Evolutionary conservation across 1,140 invertebrate species (phyloP), one percentile per base, ranked within the genome.

Genomic region (Brachystomella parvula): DNA sequence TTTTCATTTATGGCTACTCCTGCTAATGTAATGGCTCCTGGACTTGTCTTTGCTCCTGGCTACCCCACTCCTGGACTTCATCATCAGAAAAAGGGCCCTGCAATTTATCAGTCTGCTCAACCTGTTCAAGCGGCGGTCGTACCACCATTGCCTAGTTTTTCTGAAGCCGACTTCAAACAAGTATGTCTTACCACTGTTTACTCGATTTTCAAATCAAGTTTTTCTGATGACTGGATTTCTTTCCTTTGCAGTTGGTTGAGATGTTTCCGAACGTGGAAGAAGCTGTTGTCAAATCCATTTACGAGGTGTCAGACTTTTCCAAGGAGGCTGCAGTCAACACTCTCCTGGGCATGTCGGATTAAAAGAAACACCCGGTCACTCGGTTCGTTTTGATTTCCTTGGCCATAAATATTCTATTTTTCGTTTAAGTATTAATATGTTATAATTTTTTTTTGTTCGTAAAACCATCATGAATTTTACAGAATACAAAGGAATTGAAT

Each of bases 181-280:
- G 86, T 88, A 78, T 72, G 65, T 65, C 3, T 33, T 69, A 63
- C 9, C 33, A 59, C 24, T 60, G 19, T 26, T 47, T 63, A 3
- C 49, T 57, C 32, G 39, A 2, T 29, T 57, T 64, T 63, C 28
- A 15, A 33, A 28, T 26, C 49, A 3, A 60, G 15, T 30, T 28
- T 29, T 24, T 31, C 58, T 60, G 30, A 33, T 28, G 12, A 29
- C 19, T 60, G 58, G 69, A 76, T 53, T 60, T 59, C 57, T 70
- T 75, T 62, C n/a, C 49, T 70, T 82, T 81, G 61, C 78, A 92
- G 87, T 85, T 97, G 65, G 84, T 89, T 75, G 93, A 96, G 80
- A 96, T 98, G 94, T 98, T 98, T 80, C 94, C 94, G 24, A 89
- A 88, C 76, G 85, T 96, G 76, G 94, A 97, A 73, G 87, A 86